Base-by-base conservation (phyloP, 1,140 invertebrate species). In the Teleopsis dalmanni region DNA sequence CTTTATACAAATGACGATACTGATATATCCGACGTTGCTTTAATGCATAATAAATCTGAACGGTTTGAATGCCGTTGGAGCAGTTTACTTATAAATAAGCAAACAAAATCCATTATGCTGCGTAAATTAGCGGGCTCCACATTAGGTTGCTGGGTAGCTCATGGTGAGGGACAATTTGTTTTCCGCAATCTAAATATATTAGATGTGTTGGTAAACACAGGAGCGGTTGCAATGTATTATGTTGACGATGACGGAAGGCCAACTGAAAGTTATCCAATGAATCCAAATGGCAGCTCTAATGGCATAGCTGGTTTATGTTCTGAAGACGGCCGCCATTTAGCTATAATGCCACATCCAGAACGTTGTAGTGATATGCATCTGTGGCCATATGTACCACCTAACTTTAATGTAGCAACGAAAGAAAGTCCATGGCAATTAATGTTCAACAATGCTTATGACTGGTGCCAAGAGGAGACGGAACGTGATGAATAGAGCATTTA, bases 291-390 rank as follows among this genome's bases (percentile, higher is more conserved):
- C 42, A 61, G 62, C 66, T 47, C 73, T 77, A 82, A 77, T 45
- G 89, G 89, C 18, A 79, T 96, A 45, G 94, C 94, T 35, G 93
- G 85, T 14, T 71, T 98, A 38, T 91, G 88, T 59, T 97, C 93
- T 0, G 48, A 59, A 5, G 83, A 97, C 75, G 95, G 95, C 1
- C 80, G 94, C 21, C 94, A 98, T 74, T 75, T 98, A 49, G 95
- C 93, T 0, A 83, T 98, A 77, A 98, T 99, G 95, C 95, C 95
- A 11, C 95, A 99, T 77, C 95, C 95, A 0, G 95, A 99, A 73
- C 78, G 95, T 36, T 91, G 87, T 53, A 81, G 84, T 19, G 72
- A 85, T 54, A 79, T 80, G 51, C 94, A 88, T 85, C 91, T 95
- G 72, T 91, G 88, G 79, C 83, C 91, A 2, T 85, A 84, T 63